Base-by-base conservation (phyloP, 2,888 invertebrate species). In the Drosophila macrospina region DNA sequence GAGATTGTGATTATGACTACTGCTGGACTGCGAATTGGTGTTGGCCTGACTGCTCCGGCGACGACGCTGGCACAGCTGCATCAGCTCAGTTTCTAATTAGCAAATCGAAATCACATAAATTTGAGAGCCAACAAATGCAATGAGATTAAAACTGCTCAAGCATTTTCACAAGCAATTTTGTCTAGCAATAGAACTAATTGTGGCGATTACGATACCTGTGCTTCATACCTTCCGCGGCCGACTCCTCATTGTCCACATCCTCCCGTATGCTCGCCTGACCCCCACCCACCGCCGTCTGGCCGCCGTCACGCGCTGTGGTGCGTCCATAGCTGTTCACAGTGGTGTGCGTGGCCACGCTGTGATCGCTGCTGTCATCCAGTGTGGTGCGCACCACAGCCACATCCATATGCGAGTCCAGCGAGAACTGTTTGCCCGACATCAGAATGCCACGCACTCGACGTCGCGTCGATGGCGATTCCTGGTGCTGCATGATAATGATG, bases 351-450 rank as follows among this genome's bases (percentile, higher is more conserved):
- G 2, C 20, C 5, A 65, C 69, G 34, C 72, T 74, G 30, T 11
- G n/a, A n/a, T 83, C 76, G 50, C 82, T 93, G 41, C 93, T 92
- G 91, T 95, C 93, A 91, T 95, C 94, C 81, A 95, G 91, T 4
- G 95, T 96, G 15, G 89, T 90, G 89, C 96, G 96, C 39, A 91
- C 91, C 16, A 97, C 79, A 5, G 75, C 97, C 89, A 98, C 94
- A 90, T 98, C 98, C 95, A 98, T 95, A 88, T 97, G 95, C 0
- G 98, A 98, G 92, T 98, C 98, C 80, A 98, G 93, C 0, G 97
- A 98, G 91, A 96, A 97, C 92, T 97, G 97, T 92, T 97, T 97
- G 36, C 97, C 97, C 1, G 96, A 95, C 95, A 97, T 96, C 84
- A 97, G 93, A 90, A 98, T 97, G 7, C 97, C 97, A 26, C 96